Base-by-base conservation (phyloP, 2,888 invertebrate species). In the Pyrrhosoma nymphula region DNA sequence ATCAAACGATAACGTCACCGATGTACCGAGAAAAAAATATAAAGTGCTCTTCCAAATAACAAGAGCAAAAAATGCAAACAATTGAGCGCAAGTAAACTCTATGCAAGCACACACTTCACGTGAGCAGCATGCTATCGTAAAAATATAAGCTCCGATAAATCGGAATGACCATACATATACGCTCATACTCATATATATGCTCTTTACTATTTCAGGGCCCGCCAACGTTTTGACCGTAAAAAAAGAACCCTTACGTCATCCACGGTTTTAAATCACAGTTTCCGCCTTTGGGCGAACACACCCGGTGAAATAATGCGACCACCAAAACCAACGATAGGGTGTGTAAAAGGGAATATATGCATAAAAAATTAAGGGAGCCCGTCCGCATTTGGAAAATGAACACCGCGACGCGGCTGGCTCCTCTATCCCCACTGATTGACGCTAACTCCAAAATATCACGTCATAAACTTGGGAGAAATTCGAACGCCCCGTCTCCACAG, bases 391-490 rank as follows among this genome's bases (percentile, higher is more conserved):
- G 82, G 82, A 82, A 82, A 60, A 35, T 82, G 82, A 35, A 35
- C 63, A 91, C 39, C 35, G 63, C 39, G 23, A 35, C 63, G 35
- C 63, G 30, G 75, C 30, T 30, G 35, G 16, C 82, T 82, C 82
- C 82, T 82, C 30, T 26, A 82, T 82, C 26, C 47, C 47, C 75
- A 39, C 69, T 75, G 93, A 93, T 93, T 93, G 93, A 93, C 93
- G 23, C 69, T 93, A 93, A 93, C 93, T n/a, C 93, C 75, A 47
- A 93, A 93, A 93, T 93, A 93, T 93, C 93, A 56, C 69, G 39
- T 69, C 93, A 93, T 93, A 93, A 93, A 93, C 93, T 93, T 93
- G 63, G 69, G 26, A 63, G 63, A 75, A 93, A 93, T 69, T 69
- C 69, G 93, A 93, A 93, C 69, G 39, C 56, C 69, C 63, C 14